Percentiles rank a stretch among this genome's conserved stretches.
These are phyloP conservation scores for Apis florea DNA, from an alignment of 1,140 invertebrate species.

Conservation along the genomic window DNA sequence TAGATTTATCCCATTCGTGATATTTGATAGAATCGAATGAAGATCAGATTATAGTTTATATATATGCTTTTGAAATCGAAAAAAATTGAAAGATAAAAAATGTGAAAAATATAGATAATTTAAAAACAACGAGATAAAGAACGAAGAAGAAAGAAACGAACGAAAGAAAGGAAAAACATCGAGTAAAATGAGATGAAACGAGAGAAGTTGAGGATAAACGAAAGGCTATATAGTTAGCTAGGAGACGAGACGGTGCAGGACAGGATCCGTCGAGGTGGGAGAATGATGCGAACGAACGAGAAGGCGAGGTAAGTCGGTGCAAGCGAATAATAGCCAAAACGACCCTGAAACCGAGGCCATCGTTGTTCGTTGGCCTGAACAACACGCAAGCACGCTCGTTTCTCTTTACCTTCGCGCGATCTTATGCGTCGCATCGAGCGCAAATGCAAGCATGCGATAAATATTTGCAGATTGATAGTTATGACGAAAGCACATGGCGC, in stretches of 20 bases:
- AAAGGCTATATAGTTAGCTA: conserved; percentile 29
- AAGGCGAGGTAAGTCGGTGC: conserved; percentile 50
- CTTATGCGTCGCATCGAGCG: neutral
- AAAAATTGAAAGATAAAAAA: no score
- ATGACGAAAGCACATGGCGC: neutral
- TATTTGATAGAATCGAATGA: no score
- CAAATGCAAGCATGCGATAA: neutral
- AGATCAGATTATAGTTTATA: no score
- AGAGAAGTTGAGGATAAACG: neutral
- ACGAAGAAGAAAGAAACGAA: neutral
- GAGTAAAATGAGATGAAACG: neutral
- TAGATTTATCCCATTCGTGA: no score
- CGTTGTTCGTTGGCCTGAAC: conserved; percentile 57
- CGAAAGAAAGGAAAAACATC: neutral
- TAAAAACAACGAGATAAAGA: neutral
- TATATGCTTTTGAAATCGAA: no score
- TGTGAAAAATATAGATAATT: neutral
- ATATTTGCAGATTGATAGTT: neutral
- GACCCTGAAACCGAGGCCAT: conserved; percentile 69
- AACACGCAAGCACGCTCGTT: conserved; percentile 26
- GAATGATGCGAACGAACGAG: conserved; percentile 27
- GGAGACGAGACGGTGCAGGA: conserved; percentile 3
- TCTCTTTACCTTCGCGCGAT: conserved; percentile 36
- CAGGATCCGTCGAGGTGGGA: conserved; percentile 30
- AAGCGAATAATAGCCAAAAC: conserved; percentile 69